A percentile compares a stretch with the other conserved stretches of the same genome.
Evolutionary conservation across 1,140 invertebrate genomes (phyloP).

Genomic region (Nasonia vitripennis): DNA sequence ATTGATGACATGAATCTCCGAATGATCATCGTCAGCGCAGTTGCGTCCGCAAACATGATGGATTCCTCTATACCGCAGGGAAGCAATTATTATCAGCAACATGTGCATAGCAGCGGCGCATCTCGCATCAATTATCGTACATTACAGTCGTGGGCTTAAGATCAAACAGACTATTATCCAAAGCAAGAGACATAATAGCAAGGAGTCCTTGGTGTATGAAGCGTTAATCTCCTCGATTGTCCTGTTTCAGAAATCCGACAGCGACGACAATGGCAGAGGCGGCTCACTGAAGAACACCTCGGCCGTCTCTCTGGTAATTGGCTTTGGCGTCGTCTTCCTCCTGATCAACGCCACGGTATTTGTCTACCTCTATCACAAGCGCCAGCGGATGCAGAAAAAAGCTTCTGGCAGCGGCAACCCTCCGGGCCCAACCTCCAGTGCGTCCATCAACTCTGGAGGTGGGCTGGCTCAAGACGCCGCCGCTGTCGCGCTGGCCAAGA

Average conservation of each 20-base stretch:
- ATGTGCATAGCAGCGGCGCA: too few relatives aligned
- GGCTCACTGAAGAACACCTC: slow-evolving; percentile 64
- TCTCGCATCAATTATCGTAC: too few relatives aligned
- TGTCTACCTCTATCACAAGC: slow-evolving; percentile 85
- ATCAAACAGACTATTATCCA: too few relatives aligned
- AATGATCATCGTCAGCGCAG: too few relatives aligned
- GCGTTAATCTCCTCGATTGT: too few relatives aligned
- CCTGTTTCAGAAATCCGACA: not conserved
- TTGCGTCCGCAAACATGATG: too few relatives aligned
- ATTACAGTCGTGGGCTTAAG: too few relatives aligned
- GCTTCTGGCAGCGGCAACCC: not conserved
- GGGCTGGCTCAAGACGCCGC: not conserved
- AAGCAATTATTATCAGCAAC: too few relatives aligned
- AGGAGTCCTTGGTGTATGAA: too few relatives aligned
- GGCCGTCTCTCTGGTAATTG: slow-evolving; percentile 83
- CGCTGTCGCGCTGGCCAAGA: slow-evolving; percentile 54
- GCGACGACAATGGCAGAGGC: slow-evolving; percentile 36
- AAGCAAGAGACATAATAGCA: too few relatives aligned
- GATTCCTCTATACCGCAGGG: too few relatives aligned
- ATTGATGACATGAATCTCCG: too few relatives aligned
- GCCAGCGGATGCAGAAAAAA: slow-evolving; percentile 77
- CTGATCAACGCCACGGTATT: slow-evolving; percentile 88
- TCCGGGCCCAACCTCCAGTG: slow-evolving; percentile 63
- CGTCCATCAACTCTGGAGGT: not conserved
- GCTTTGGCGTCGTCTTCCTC: slow-evolving; percentile 86